Conservation (phyloP, 2,113 vertebrate species). For the Balaeniceps rex region DNA sequence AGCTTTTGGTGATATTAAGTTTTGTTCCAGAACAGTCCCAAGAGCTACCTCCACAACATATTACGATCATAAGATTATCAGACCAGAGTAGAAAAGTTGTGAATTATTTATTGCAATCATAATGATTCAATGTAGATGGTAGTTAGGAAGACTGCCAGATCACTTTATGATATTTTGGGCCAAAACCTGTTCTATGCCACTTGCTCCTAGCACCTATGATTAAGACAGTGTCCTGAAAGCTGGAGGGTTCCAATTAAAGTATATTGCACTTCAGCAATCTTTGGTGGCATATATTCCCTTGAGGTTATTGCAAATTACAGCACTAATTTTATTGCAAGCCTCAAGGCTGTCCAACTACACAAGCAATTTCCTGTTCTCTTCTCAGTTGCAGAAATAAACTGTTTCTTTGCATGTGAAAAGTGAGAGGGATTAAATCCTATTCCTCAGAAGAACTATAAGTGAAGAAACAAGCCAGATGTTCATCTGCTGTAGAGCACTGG, state of each 20-base stretch:
- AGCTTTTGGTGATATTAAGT: neutral
- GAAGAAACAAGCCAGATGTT: neutral
- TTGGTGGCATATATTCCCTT: neutral
- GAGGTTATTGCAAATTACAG: neutral
- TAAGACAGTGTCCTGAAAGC: neutral
- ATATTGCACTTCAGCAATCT: neutral
- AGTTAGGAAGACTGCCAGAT: neutral
- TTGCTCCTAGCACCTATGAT: neutral
- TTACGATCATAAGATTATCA: neutral
- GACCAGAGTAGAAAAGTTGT: neutral
- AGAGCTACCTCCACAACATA: neutral
- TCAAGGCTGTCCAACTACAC: neutral
- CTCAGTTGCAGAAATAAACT: neutral
- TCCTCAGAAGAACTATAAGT: neutral
- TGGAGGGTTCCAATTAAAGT: neutral
- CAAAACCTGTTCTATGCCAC: neutral
- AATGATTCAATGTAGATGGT: neutral
- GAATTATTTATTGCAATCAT: neutral
- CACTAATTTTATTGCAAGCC: slow-evolving; percentile 4
- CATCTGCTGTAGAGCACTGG: neutral
- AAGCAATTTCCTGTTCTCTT: neutral
- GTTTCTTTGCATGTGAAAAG: neutral
- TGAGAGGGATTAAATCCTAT: neutral
- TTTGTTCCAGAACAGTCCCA: neutral
- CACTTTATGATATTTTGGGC: neutral